A percentile compares a stretch with the other conserved stretches of the same genome.
These are phyloP conservation scores for Ochotona princeps DNA, from an alignment of 2,113 vertebrate species.

Conservation along the genomic window DNA sequence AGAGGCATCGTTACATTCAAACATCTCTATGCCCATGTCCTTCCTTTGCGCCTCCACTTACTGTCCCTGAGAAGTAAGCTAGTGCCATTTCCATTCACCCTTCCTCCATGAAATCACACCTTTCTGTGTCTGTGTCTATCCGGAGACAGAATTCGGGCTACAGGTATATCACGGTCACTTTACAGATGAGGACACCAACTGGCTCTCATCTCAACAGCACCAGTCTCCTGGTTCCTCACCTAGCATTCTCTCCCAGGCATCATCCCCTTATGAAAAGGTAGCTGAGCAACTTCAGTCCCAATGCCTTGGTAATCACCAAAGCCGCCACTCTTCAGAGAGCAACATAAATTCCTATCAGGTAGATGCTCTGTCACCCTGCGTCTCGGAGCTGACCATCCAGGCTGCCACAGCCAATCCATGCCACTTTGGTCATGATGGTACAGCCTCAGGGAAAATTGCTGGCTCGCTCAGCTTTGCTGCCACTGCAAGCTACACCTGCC, in stretches of 20 bases:
- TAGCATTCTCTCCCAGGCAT: not conserved
- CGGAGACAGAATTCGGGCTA: not conserved
- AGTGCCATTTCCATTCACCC: not conserved
- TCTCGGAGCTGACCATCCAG: slow-evolving; percentile 61
- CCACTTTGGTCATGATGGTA: slow-evolving; percentile 71
- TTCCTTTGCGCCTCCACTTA: not conserved
- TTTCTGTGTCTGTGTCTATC: not conserved
- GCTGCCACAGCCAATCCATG: slow-evolving; percentile 64
- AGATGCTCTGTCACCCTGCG: slow-evolving; percentile 60
- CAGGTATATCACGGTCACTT: not conserved
- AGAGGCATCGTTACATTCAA: not conserved
- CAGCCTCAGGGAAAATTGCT: slow-evolving; percentile 70
- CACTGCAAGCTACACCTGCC: slow-evolving; percentile 82
- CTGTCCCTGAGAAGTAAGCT: not conserved
- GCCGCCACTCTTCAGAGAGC: slow-evolving; percentile 48
- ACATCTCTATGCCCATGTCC: not conserved
- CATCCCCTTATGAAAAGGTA: not conserved
- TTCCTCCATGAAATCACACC: not conserved
- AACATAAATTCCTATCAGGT: slow-evolving; percentile 76
- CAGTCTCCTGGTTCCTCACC: too few relatives aligned
- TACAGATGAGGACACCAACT: not conserved
- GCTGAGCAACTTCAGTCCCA: not conserved
- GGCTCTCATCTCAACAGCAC: accelerated
- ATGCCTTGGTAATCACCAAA: slow-evolving; percentile 38
- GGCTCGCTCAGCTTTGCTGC: slow-evolving; percentile 76